phyloP scores from a whole-genome alignment of 2,888 invertebrate species.

The Harpalus rubripes region DNA sequence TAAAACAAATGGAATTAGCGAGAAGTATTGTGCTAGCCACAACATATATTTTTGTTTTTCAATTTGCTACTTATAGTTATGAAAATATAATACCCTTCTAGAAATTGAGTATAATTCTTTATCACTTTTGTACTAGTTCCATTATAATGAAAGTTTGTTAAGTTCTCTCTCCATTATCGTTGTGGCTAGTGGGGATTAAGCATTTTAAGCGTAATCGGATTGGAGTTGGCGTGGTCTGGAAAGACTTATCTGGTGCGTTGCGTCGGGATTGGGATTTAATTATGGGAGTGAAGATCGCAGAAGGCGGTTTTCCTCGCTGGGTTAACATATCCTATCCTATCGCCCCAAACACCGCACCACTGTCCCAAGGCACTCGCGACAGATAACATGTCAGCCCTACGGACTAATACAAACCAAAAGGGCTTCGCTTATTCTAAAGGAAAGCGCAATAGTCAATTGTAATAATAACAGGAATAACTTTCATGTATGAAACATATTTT shows the following conservation, averaged over 20 bases:
- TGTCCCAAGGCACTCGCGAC: background rate
- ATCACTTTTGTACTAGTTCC: too few species aligned
- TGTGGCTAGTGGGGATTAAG: conserved; percentile 34
- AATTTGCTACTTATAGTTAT: too few species aligned
- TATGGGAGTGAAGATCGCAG: conserved; percentile 4
- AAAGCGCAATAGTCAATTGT: background rate
- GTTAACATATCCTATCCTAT: background rate
- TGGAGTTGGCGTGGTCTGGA: conserved; percentile 49
- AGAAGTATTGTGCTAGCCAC: too few species aligned
- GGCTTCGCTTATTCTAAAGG: background rate
- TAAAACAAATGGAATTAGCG: too few species aligned
- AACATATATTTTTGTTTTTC: too few species aligned
- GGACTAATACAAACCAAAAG: background rate
- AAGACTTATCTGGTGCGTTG: background rate
- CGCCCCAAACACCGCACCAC: background rate
- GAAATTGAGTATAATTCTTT: too few species aligned
- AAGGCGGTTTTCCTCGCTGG: background rate
- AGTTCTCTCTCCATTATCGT: background rate
- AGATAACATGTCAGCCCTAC: background rate
- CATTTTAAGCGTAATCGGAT: conserved; percentile 62
- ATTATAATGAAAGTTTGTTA: too few species aligned
- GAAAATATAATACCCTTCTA: too few species aligned
- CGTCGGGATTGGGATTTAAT: conserved; percentile 1
- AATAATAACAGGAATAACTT: too few species aligned
- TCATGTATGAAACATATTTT: too few species aligned